These are phyloP conservation scores for Scytalopus superciliaris DNA, from an alignment of 2,113 vertebrate genomes.

Conservation along the genomic window DNA sequence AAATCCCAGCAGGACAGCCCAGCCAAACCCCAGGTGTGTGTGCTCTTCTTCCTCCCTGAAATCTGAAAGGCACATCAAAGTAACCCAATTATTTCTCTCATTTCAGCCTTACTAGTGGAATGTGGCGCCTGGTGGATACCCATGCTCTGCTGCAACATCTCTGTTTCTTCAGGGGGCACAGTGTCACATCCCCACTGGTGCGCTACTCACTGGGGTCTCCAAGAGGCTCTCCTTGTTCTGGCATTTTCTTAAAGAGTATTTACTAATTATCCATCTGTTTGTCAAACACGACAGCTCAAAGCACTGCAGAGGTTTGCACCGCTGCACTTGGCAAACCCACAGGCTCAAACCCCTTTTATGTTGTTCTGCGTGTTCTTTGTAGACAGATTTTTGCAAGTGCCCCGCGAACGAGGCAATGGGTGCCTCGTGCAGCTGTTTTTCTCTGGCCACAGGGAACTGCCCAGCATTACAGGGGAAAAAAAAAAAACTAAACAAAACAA, in stretches of 20 bases:
- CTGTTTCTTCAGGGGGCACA: background rate
- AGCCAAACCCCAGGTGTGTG: background rate
- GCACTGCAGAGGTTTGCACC: background rate
- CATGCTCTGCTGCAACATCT: background rate
- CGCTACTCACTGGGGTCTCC: background rate
- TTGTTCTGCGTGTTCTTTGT: background rate
- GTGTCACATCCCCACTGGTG: background rate
- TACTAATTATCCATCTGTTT: background rate
- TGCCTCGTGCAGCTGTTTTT: background rate
- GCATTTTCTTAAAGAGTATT: background rate
- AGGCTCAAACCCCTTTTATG: background rate
- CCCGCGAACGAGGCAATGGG: background rate
- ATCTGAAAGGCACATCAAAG: background rate
- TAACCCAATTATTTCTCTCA: background rate
- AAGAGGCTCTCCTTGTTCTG: background rate
- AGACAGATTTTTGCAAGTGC: background rate
- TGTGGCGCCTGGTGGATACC: background rate
- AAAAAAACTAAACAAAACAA: background rate
- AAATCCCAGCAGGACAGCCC: background rate
- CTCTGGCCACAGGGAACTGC: background rate
- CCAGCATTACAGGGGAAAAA: background rate
- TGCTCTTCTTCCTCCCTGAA: background rate
- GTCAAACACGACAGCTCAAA: background rate
- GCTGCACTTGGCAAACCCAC: background rate
- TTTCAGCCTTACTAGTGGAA: background rate